phyloP scores from a whole-genome alignment of 2,797 vertebrate genomes.

The Simalia tracyae region DNA sequence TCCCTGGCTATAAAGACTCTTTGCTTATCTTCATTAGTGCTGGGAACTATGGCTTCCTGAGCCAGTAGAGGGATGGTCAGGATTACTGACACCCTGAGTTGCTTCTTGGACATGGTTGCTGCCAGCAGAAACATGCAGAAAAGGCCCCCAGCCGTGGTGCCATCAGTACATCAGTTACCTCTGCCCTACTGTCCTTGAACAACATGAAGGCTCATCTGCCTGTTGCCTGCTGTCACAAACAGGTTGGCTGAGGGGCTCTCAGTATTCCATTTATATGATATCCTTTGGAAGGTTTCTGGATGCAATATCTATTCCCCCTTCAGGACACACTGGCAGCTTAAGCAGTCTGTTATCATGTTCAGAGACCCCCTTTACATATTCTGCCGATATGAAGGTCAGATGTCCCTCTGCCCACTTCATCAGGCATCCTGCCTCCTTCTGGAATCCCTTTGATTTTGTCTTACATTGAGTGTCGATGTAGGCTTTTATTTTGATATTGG shows the following conservation, averaged over 20 bases:
- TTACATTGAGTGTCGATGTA: background rate
- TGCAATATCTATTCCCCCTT: background rate
- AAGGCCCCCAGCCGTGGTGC: too few relatives aligned
- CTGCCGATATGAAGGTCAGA: background rate
- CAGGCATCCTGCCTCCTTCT: background rate
- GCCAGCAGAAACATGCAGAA: too few relatives aligned
- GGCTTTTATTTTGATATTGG: too few relatives aligned
- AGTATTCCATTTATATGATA: background rate
- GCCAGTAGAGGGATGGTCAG: too few relatives aligned
- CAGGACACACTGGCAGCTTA: background rate
- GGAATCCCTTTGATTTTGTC: background rate
- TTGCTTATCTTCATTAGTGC: too few relatives aligned
- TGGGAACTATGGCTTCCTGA: too few relatives aligned
- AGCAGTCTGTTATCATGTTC: background rate
- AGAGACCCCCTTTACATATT: background rate
- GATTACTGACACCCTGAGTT: too few relatives aligned
- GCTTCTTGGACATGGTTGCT: too few relatives aligned
- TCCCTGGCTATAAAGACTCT: too few relatives aligned
- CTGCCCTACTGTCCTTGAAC: too few relatives aligned
- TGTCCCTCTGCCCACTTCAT: background rate
- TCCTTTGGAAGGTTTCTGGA: background rate
- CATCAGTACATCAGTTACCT: too few relatives aligned
- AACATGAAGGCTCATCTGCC: background rate
- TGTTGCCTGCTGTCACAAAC: background rate
- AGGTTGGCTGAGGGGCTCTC: background rate